Base-by-base conservation (phyloP, 2,888 invertebrate species). In the Asteroscopus sphinx region DNA sequence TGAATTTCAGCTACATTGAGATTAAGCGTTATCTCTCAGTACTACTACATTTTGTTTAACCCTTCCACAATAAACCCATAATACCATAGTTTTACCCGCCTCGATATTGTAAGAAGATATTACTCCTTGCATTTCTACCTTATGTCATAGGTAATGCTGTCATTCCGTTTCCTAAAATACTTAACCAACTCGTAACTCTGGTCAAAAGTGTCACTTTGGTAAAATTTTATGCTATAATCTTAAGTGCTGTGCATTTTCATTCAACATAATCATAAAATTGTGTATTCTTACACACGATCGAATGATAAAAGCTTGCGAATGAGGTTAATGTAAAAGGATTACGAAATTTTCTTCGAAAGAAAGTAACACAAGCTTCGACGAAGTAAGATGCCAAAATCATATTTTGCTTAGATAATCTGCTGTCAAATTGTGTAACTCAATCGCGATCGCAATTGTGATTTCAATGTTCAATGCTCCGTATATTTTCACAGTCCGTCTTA, bases 301-400 rank as follows among this genome's bases (percentile, higher is more conserved):
- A 56, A 63, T 56, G 69, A 51, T 74, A 68, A 72, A 68, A 74
- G 72, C 62, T 37, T 72, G 45, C 16, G 63, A 76, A 73, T 46
- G 28, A 56, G 61, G 73, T 76, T 75, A 64, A 60, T 61, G 59
- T 71, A 62, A 73, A 71, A 49, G 47, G 55, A 45, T 72, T 68
- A 74, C 46, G 39, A 48, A 55, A 56, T 56, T 37, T 37, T 21
- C 39, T 53, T 51, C 42, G 57, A 41, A 26, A 35, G 40, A 59
- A 52, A 54, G 37, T 30, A 4, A 21, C 21, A 6, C 4, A 21
- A 21, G 21, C 21, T 21, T 21, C 4, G 21, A 21, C 4, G 21
- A 4, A 21, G 21, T 21, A 21, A 21, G 17, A 21, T 21, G 17
- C 17, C 17, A 21, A 21, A 21, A 21, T 21, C 17, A 21, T 21